These are phyloP conservation scores for Chrysolina haemoptera DNA, from an alignment of 2,888 invertebrate species.

Conservation along the genomic window DNA sequence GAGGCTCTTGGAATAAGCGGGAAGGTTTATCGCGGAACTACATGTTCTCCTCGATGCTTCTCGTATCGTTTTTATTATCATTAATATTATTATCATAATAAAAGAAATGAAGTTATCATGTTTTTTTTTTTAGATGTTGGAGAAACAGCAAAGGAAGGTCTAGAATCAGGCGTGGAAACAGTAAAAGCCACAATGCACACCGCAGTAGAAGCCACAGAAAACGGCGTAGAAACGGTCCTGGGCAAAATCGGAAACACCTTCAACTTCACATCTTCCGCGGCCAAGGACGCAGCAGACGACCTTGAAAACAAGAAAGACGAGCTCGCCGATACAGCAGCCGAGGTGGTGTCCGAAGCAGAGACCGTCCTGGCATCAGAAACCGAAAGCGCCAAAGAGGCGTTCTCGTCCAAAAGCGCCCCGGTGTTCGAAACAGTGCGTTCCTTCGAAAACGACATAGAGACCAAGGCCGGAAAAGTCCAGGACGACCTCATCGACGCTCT, in stretches of 20 bases:
- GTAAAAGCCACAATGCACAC: constrained; percentile 64
- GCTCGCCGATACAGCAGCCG: constrained; percentile 57
- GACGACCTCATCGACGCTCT: constrained; percentile 55
- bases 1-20: no score
- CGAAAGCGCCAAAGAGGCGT: constrained; percentile 56
- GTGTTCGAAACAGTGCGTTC: constrained; percentile 55
- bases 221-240: constrained; percentile 62
- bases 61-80: no score
- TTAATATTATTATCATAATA: no score
- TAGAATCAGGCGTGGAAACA: constrained; percentile 62
- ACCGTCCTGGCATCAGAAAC: constrained; percentile 64
- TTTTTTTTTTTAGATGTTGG: constrained; percentile 60
- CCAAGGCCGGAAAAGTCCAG: constrained; percentile 51
- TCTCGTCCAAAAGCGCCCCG: constrained; percentile 42
- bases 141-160: constrained; percentile 62
- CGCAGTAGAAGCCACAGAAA: constrained; percentile 63
- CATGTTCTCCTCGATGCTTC: no score
- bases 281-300: constrained; percentile 55
- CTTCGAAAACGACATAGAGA: constrained; percentile 47
- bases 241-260: constrained; percentile 65
- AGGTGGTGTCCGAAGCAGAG: constrained; percentile 66
- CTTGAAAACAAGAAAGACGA: constrained; percentile 57
- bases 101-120: no score
- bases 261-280: constrained; percentile 56
- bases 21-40: no score